These are phyloP conservation scores for Colletes collaris DNA, from an alignment of 2,888 invertebrate species.

Conservation along the genomic window DNA sequence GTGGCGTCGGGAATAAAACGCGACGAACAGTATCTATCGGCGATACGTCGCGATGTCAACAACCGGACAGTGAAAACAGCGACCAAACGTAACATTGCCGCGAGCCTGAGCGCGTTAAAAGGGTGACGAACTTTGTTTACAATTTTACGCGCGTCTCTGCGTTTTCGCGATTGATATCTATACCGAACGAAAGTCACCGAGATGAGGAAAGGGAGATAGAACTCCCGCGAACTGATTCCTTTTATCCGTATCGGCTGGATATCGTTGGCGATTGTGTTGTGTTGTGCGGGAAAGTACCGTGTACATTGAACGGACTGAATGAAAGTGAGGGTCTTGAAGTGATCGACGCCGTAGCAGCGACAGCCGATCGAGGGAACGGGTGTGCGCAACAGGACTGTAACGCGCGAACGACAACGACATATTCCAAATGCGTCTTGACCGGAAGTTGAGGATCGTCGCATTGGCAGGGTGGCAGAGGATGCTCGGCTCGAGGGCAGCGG, in stretches of 20 bases:
- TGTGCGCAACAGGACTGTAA: background rate
- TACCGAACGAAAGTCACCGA: background rate
- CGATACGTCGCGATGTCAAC: conserved; percentile 48
- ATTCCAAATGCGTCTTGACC: conserved; percentile 74
- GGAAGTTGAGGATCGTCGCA: conserved; percentile 70
- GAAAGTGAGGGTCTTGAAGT: no score
- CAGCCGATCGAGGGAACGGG: background rate
- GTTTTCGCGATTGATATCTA: background rate
- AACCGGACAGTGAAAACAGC: conserved; percentile 32
- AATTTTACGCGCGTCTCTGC: background rate
- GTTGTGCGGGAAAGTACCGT: background rate
- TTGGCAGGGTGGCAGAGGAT: conserved; percentile 72
- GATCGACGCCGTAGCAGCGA: no score
- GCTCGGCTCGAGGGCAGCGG: conserved; percentile 67
- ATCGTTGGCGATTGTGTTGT: background rate
- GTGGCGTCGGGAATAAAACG: conserved; percentile 53
- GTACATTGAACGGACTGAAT: no score
- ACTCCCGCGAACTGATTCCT: no score
- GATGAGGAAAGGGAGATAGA: background rate
- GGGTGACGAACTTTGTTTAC: conserved; percentile 32
- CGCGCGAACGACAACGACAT: conserved; percentile 29
- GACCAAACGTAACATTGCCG: conserved; percentile 28
- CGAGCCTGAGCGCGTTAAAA: conserved; percentile 15
- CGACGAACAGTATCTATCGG: conserved; percentile 19
- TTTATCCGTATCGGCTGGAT: no score